Percentiles rank a stretch among this genome's conserved stretches.
Conservation (phyloP, 2,797 vertebrate genomes). For the Cirrhinus mrigala region DNA sequence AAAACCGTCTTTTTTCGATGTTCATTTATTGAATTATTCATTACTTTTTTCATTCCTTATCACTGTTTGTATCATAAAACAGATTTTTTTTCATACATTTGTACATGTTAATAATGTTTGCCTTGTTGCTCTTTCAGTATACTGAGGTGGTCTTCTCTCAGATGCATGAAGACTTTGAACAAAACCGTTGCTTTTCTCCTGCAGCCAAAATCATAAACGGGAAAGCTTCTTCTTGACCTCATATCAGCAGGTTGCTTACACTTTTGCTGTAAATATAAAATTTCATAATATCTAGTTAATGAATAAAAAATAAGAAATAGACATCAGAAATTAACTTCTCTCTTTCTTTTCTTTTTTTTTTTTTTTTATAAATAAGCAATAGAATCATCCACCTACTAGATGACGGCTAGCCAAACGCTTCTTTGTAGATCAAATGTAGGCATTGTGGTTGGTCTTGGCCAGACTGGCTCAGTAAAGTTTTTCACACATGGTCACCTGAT, state of each 20-base stretch:
- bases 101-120: background rate
- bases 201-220: background rate
- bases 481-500: conserved; percentile 7
- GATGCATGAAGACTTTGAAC: background rate
- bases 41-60: background rate
- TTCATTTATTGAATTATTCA: background rate
- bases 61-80: background rate
- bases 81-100: background rate
- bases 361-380: background rate
- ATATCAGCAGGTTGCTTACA: background rate
- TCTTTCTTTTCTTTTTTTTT: no score
- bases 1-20: background rate
- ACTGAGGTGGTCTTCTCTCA: conserved; percentile 3
- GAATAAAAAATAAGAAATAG: background rate
- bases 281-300: background rate
- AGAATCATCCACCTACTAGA: background rate
- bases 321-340: background rate
- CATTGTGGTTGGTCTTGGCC: background rate
- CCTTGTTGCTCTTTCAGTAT: background rate
- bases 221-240: background rate
- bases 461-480: background rate
- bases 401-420: background rate
- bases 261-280: background rate
- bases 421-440: background rate
- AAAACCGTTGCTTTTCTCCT: background rate